Evolutionary conservation across 2,888 invertebrate species (phyloP).

Genomic region (Hesperia comma): DNA sequence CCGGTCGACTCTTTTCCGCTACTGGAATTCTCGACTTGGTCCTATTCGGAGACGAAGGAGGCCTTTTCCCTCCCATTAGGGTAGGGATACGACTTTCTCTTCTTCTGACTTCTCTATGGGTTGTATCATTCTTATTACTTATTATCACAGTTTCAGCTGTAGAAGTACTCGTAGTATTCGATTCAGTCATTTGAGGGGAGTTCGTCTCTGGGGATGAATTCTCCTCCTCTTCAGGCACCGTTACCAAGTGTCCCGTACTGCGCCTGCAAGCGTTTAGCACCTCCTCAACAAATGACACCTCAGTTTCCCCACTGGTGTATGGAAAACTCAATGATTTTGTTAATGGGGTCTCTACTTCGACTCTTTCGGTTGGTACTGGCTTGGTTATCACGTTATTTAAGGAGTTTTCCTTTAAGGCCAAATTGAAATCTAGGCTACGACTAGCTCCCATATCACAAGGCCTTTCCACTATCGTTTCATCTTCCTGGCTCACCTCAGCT

Average conservation of each 20-base stretch:
- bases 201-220: conserved; percentile 77
- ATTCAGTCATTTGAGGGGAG: conserved; percentile 86
- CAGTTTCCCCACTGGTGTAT: conserved; percentile 62
- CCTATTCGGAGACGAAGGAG: conserved; percentile 73
- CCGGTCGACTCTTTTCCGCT: conserved; percentile 57
- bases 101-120: conserved; percentile 65
- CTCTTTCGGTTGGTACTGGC: conserved; percentile 55
- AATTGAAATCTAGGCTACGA: conserved; percentile 65
- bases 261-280: conserved; percentile 75
- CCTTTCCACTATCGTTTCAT: conserved; percentile 59
- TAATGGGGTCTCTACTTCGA: conserved; percentile 59
- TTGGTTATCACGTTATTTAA: conserved; percentile 73
- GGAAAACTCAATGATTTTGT: conserved; percentile 73
- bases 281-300: conserved; percentile 76
- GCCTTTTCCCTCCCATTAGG: conserved; percentile 76
- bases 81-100: conserved; percentile 83
- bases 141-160: conserved; percentile 89
- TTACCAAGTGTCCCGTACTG: conserved; percentile 76
- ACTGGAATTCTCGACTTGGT: conserved; percentile 75
- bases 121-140: conserved; percentile 81
- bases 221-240: conserved; percentile 87
- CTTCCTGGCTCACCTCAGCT: conserved; percentile 55
- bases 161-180: conserved; percentile 86
- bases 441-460: conserved; percentile 66
- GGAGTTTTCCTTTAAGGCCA: conserved; percentile 72